Evolutionary conservation across 2,888 invertebrate species (phyloP).

Genomic region (Horisme vitalbata): DNA sequence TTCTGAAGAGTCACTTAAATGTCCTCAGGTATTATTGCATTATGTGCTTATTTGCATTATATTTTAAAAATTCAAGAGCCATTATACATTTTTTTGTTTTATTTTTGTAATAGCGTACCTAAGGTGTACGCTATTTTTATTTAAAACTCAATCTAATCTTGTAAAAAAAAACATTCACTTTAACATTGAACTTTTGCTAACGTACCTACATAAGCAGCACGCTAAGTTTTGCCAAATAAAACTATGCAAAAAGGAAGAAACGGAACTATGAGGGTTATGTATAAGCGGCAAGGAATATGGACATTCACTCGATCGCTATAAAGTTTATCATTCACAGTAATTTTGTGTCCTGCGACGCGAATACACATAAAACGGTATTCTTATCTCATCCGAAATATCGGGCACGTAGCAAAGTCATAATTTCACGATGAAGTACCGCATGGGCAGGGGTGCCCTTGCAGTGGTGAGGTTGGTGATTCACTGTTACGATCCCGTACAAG

Average conservation of each 20-base stretch:
- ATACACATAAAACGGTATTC: conserved; percentile 68
- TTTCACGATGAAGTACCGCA: conserved; percentile 73
- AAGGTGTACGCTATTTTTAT: too few relatives aligned
- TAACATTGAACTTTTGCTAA: too few relatives aligned
- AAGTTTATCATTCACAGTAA: conserved; percentile 51
- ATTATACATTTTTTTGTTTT: too few relatives aligned
- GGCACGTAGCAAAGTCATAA: conserved; percentile 77
- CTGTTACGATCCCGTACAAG: conserved; percentile 57
- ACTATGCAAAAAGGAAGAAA: conserved; percentile 33
- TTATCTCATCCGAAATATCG: conserved; percentile 75
- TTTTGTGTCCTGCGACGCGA: conserved; percentile 59
- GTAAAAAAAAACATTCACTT: too few relatives aligned
- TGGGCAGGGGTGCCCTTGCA: conserved; percentile 65
- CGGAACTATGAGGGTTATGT: conserved; percentile 2
- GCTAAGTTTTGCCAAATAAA: too few relatives aligned
- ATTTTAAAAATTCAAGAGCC: too few relatives aligned
- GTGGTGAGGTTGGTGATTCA: conserved; percentile 63
- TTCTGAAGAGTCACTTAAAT: conserved; percentile 42
- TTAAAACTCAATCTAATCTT: too few relatives aligned
- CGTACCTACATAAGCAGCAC: too few relatives aligned
- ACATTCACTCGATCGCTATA: conserved; percentile 35
- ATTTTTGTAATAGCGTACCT: too few relatives aligned
- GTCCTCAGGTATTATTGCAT: too few relatives aligned
- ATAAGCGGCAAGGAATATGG: conserved; percentile 35
- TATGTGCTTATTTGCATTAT: too few relatives aligned